Conservation (phyloP, 2,888 invertebrate species). For the Bugulina stolonifera region DNA sequence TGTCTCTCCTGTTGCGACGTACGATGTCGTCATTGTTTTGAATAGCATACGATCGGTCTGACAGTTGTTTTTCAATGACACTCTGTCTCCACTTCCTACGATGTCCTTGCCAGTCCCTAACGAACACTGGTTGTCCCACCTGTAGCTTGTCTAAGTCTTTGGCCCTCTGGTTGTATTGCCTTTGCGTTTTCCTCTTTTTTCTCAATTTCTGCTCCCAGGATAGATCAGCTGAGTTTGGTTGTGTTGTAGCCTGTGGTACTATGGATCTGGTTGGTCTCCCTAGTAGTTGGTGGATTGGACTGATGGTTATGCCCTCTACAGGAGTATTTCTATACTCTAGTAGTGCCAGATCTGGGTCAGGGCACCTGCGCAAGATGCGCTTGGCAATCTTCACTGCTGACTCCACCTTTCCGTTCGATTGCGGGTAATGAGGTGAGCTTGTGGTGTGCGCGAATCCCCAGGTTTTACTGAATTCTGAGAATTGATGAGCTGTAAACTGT, state of each 20-base stretch:
- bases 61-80: not conserved
- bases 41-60: not conserved
- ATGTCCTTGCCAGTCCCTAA: not conserved
- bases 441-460: constrained; percentile 27
- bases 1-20: not conserved
- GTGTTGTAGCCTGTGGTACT: too few species aligned
- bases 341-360: not conserved
- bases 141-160: not conserved
- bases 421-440: constrained; percentile 29
- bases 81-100: not conserved
- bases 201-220: too few species aligned
- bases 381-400: constrained; percentile 31
- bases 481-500: constrained; percentile 30
- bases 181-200: too few species aligned
- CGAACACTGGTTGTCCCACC: not conserved
- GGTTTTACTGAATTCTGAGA: constrained; percentile 28
- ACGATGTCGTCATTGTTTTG: not conserved
- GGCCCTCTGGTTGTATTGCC: not conserved
- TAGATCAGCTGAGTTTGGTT: too few species aligned
- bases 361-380: constrained; percentile 26
- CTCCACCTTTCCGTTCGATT: constrained; percentile 31
- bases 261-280: not conserved
- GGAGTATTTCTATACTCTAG: not conserved
- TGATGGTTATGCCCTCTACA: not conserved
- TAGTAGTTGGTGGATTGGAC: not conserved